Evolutionary conservation across 2,797 vertebrate genomes (phyloP).

Genomic region (Scarus forsteni): DNA sequence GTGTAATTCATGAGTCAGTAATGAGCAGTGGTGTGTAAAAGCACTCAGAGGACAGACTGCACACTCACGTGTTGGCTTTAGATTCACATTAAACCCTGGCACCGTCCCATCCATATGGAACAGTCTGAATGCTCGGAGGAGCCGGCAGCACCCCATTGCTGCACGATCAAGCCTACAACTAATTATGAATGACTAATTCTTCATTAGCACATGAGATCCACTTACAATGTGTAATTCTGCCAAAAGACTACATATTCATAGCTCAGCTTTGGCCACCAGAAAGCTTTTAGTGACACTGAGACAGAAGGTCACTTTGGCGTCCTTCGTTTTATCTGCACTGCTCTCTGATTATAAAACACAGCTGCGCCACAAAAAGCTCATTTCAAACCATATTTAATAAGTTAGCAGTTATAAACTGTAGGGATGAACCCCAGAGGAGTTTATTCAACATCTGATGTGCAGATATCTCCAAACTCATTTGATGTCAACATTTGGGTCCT

Average conservation of each 20-base stretch:
- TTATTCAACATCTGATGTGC: too few species aligned
- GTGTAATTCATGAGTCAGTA: slow-evolving; percentile 29
- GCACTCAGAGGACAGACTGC: slow-evolving; percentile 22
- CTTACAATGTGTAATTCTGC: slow-evolving; percentile 6
- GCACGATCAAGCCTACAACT: slow-evolving; percentile 12
- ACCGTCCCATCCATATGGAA: slow-evolving; percentile 30
- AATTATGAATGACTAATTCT: slow-evolving; percentile 38
- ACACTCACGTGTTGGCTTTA: slow-evolving; percentile 17
- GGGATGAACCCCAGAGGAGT: too few species aligned
- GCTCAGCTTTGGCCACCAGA: neutral
- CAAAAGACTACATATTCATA: neutral
- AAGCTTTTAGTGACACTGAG: neutral
- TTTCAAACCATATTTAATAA: neutral
- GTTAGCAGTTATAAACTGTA: too few species aligned
- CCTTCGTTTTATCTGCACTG: neutral
- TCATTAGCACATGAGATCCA: slow-evolving; percentile 16
- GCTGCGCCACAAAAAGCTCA: neutral
- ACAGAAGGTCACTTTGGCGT: slow-evolving; percentile 1
- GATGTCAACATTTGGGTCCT: too few species aligned
- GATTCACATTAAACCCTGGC: slow-evolving; percentile 18
- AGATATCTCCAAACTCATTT: too few species aligned
- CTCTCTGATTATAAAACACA: neutral
- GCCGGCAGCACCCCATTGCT: slow-evolving; percentile 19
- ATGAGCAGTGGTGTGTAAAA: slow-evolving; percentile 27
- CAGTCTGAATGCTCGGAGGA: slow-evolving; percentile 2